Percentiles rank a stretch among this genome's conserved stretches.
Evolutionary conservation across 2,113 vertebrate genomes (phyloP).

Genomic region (Apodemus sylvaticus): DNA sequence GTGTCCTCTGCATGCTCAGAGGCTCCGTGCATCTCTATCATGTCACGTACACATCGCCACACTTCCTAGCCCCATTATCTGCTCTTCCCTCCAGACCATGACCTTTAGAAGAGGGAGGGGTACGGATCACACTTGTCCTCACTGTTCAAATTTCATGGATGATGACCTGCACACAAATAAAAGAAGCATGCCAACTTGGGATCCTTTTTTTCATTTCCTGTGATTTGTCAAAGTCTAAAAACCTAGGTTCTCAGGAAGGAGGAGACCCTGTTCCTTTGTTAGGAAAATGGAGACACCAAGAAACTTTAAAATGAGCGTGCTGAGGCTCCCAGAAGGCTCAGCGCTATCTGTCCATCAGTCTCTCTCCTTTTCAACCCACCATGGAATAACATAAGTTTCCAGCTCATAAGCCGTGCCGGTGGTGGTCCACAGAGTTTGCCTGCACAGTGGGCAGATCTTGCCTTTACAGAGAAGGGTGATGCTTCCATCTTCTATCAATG

Average conservation of each 20-base stretch:
- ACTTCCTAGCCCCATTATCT: neutral
- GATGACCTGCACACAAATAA: neutral
- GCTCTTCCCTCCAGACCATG: neutral
- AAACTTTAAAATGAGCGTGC: neutral
- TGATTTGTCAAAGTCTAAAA: conserved; percentile 1
- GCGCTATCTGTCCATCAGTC: no score
- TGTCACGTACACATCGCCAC: neutral
- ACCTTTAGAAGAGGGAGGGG: neutral
- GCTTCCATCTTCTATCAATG: neutral
- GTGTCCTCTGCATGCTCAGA: neutral
- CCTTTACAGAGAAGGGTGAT: neutral
- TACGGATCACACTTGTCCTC: neutral
- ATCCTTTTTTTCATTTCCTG: neutral
- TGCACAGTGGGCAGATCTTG: neutral
- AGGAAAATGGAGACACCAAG: neutral
- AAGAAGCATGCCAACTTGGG: neutral
- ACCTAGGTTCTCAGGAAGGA: neutral
- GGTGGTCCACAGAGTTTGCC: neutral
- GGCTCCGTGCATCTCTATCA: neutral
- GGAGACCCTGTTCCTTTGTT: neutral
- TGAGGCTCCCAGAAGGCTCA: neutral
- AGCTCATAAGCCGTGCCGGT: neutral
- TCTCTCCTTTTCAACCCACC: neutral
- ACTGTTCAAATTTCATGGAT: neutral
- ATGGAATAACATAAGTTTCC: neutral